These are phyloP conservation scores for Actias luna DNA, from an alignment of 2,888 invertebrate genomes.

Conservation along the genomic window DNA sequence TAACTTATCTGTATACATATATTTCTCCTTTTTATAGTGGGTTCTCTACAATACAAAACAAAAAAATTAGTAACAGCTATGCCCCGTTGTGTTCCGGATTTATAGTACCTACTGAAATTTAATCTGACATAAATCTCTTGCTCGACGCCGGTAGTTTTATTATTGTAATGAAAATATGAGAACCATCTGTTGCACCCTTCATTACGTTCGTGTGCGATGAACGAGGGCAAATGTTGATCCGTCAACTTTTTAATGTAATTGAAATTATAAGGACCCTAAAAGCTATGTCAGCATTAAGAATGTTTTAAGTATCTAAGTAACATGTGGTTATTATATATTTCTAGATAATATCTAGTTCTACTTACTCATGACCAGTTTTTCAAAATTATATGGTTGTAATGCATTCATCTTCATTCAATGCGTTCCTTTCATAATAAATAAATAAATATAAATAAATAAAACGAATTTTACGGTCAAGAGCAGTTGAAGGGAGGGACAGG, in stretches of 20 bases:
- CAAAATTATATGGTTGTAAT: too few relatives aligned
- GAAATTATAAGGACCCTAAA: slow-evolving; percentile 72
- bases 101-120: slow-evolving; percentile 66
- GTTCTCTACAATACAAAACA: slow-evolving; percentile 5
- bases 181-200: slow-evolving; percentile 81
- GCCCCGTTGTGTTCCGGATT: slow-evolving; percentile 72
- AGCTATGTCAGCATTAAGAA: slow-evolving; percentile 50
- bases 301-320: slow-evolving; percentile 43
- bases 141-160: slow-evolving; percentile 65
- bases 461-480: too few relatives aligned
- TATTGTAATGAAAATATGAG: slow-evolving; percentile 75
- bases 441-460: too few relatives aligned
- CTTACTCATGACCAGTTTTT: background rate
- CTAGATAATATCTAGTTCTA: background rate
- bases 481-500: too few relatives aligned
- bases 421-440: too few relatives aligned
- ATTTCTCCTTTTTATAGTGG: slow-evolving; percentile 2
- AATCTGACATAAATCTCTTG: slow-evolving; percentile 77
- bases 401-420: too few relatives aligned
- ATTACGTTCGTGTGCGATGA: slow-evolving; percentile 65
- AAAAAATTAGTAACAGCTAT: slow-evolving; percentile 60
- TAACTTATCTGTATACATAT: background rate
- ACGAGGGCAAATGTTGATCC: slow-evolving; percentile 66
- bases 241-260: slow-evolving; percentile 80
- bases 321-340: slow-evolving; percentile 20